Evolutionary conservation across 2,888 invertebrate genomes (phyloP).

Genomic region (Trilocha varians): DNA sequence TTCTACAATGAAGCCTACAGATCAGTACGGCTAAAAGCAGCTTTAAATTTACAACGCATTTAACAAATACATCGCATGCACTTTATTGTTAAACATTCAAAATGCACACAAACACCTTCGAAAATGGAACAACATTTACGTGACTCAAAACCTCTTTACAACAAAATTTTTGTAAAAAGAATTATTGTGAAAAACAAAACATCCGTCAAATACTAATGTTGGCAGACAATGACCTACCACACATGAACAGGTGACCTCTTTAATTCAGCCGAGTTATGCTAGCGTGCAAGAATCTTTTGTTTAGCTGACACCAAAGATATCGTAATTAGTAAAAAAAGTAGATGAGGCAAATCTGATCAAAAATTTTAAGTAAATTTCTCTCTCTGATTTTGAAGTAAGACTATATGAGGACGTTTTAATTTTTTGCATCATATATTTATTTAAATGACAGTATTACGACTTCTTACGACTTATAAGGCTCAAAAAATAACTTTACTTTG

Average conservation of each 20-base stretch:
- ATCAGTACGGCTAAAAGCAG: too few species aligned
- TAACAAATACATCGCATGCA: background rate
- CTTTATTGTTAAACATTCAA: background rate
- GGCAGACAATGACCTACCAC: slow-evolving; percentile 14
- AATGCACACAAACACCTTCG: background rate
- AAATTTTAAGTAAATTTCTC: too few species aligned
- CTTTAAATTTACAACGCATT: background rate
- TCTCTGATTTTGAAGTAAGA: too few species aligned
- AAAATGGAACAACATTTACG: background rate
- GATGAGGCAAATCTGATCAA: too few species aligned
- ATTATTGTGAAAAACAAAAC: background rate
- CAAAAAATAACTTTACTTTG: too few species aligned
- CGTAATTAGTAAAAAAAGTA: too few species aligned
- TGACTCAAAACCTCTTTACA: background rate
- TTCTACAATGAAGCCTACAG: too few species aligned
- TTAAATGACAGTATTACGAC: too few species aligned
- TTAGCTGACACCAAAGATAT: slow-evolving; percentile 21
- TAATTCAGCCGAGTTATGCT: slow-evolving; percentile 8
- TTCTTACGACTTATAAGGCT: too few species aligned
- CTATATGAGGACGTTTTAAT: too few species aligned
- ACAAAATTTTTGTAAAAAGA: background rate
- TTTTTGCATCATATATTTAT: too few species aligned
- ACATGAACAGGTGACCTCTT: slow-evolving; percentile 12
- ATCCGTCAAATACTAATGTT: background rate
- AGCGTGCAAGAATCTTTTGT: slow-evolving; percentile 18